phyloP scores from a whole-genome alignment of 2,888 invertebrate genomes.

The Capitulum mitella region DNA sequence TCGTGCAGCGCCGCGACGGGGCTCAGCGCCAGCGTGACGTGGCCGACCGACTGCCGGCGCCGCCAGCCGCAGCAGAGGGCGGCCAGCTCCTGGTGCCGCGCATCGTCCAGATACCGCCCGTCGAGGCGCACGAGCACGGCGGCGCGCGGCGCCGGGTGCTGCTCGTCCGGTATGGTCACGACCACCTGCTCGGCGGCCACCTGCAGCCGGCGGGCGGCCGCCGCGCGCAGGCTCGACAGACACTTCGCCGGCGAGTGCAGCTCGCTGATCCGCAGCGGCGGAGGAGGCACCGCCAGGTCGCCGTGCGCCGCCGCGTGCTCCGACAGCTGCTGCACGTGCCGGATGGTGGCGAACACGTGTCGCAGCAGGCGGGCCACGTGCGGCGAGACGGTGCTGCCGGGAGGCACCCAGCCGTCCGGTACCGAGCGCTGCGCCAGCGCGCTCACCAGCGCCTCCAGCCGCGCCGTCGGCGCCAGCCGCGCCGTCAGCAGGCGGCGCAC shows the following conservation, averaged over 20 bases:
- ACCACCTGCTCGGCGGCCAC: neutral
- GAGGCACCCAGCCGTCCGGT: constrained; percentile 54
- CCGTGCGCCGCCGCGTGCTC: neutral
- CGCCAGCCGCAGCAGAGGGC: neutral
- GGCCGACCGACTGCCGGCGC: neutral
- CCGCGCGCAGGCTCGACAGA: neutral
- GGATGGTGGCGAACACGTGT: constrained; percentile 47
- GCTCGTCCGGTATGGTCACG: neutral
- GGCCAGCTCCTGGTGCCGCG: neutral
- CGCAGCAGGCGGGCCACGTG: constrained; percentile 44
- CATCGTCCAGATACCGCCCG: neutral
- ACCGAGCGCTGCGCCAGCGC: constrained; percentile 48
- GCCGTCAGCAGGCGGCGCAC: constrained; percentile 44
- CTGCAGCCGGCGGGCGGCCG: neutral
- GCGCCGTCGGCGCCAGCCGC: constrained; percentile 61
- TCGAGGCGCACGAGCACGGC: neutral
- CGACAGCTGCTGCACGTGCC: constrained; percentile 56
- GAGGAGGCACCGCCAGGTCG: neutral
- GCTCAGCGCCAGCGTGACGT: neutral
- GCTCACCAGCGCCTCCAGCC: constrained; percentile 58
- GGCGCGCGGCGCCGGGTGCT: neutral
- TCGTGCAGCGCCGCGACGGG: neutral
- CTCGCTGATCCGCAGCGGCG: neutral
- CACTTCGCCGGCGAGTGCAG: neutral
- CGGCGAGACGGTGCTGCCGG: constrained; percentile 48